phyloP scores from a whole-genome alignment of 2,888 invertebrate genomes.

The Crematogaster levior region DNA sequence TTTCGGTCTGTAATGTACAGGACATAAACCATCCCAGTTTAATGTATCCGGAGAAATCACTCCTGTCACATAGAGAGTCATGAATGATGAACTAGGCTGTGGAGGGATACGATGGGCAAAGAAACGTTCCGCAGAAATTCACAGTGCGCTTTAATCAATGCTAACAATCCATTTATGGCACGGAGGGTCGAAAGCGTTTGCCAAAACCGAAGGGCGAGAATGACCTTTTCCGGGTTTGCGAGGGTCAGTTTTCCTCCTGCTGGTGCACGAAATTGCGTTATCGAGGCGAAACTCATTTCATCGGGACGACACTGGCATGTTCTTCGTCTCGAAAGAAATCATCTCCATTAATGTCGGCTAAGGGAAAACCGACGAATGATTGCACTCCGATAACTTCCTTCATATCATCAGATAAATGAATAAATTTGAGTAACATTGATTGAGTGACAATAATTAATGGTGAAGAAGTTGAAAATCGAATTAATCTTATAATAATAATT shows the following conservation, averaged over 20 bases:
- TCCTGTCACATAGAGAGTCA: slow-evolving; percentile 26
- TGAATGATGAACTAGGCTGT: slow-evolving; percentile 44
- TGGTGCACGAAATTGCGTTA: slow-evolving; percentile 67
- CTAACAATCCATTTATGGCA: slow-evolving; percentile 79
- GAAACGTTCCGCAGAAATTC: slow-evolving; percentile 55
- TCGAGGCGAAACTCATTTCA: slow-evolving; percentile 50
- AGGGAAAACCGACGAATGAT: slow-evolving; percentile 27
- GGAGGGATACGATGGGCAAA: slow-evolving; percentile 30
- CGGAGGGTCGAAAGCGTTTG: slow-evolving; percentile 63
- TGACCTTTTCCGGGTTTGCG: slow-evolving; percentile 68
- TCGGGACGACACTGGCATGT: slow-evolving; percentile 21
- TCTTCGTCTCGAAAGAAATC: slow-evolving; percentile 34
- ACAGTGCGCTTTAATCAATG: slow-evolving; percentile 76
- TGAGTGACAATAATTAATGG: neutral
- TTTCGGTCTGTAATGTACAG: slow-evolving; percentile 20
- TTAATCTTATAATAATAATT: slow-evolving; percentile 9
- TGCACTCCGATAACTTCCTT: neutral
- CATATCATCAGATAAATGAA: neutral
- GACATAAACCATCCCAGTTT: slow-evolving; percentile 68
- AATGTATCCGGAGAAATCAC: slow-evolving; percentile 50
- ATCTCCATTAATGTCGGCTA: slow-evolving; percentile 37
- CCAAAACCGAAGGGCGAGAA: slow-evolving; percentile 54
- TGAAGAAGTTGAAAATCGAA: neutral
- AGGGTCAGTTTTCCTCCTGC: slow-evolving; percentile 69
- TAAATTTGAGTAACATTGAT: neutral